Conservation (phyloP, 2,888 invertebrate genomes). For the Limnephilus rhombicus region DNA sequence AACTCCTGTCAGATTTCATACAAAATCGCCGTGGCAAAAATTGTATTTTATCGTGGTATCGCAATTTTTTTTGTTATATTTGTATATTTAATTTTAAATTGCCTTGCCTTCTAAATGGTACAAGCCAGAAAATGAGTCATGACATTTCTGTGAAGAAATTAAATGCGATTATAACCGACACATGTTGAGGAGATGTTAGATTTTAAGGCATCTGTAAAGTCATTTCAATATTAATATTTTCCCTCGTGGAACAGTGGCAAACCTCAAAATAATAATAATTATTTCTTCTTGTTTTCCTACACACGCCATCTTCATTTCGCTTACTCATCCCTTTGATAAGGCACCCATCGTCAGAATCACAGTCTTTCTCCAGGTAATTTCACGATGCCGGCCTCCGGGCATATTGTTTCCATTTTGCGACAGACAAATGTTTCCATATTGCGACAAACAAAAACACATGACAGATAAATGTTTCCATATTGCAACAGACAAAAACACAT, state of each 20-base stretch:
- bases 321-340: neutral
- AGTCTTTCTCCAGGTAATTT: neutral
- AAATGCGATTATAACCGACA: neutral
- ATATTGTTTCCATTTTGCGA: too few relatives aligned
- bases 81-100: neutral
- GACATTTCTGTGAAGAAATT: neutral
- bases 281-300: neutral
- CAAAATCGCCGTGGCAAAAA: neutral
- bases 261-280: neutral
- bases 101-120: neutral
- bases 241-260: constrained; percentile 9
- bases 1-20: neutral
- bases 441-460: too few relatives aligned
- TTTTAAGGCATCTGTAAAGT: constrained; percentile 16
- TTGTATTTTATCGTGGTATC: neutral
- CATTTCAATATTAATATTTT: neutral
- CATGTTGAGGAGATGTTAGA: neutral
- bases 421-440: neutral
- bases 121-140: neutral
- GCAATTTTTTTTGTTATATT: neutral
- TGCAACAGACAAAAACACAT: too few relatives aligned
- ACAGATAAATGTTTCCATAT: too few relatives aligned
- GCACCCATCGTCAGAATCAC: neutral
- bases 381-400: too few relatives aligned
- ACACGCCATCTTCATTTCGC: neutral